A percentile compares a stretch with the other conserved stretches of the same genome.
Conservation (phyloP, 2,888 invertebrate species). For the Cephonodes hylas region DNA sequence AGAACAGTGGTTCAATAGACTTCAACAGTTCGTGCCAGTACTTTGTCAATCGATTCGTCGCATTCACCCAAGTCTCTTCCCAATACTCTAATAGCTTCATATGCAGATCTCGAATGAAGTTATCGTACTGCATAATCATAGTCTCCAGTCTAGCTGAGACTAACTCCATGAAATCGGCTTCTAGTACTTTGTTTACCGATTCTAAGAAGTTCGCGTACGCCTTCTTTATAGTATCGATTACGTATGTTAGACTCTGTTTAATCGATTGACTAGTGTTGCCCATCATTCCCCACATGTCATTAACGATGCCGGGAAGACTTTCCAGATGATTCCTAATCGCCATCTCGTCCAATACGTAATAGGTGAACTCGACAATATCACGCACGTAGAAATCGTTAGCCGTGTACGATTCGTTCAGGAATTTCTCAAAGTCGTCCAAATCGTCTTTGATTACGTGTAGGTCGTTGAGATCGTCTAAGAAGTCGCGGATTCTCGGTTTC, state of each 20-base stretch:
- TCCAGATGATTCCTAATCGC: constrained; percentile 89
- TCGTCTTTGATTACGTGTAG: constrained; percentile 87
- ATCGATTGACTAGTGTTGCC: constrained; percentile 91
- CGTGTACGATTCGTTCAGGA: constrained; percentile 88
- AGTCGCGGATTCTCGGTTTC: constrained; percentile 84
- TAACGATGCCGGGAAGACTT: constrained; percentile 88
- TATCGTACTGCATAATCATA: constrained; percentile 88
- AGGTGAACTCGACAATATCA: constrained; percentile 86
- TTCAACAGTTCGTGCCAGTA: constrained; percentile 88
- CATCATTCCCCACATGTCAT: constrained; percentile 92
- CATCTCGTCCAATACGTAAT: constrained; percentile 88
- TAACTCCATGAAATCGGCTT: constrained; percentile 88
- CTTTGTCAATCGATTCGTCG: constrained; percentile 81
- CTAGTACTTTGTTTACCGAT: constrained; percentile 84
- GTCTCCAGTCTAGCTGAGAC: constrained; percentile 85
- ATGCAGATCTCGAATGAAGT: constrained; percentile 88
- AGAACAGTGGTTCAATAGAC: constrained; percentile 88
- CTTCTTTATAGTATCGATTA: constrained; percentile 86
- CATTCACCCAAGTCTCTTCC: constrained; percentile 87
- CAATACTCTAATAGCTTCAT: constrained; percentile 83
- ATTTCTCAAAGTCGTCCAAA: constrained; percentile 84
- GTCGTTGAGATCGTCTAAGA: constrained; percentile 87
- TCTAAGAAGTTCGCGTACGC: constrained; percentile 87
- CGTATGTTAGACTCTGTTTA: constrained; percentile 87
- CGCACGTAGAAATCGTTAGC: constrained; percentile 92